Evolutionary conservation across 2,888 invertebrate species (phyloP).

Genomic region (Lagria hirta): DNA sequence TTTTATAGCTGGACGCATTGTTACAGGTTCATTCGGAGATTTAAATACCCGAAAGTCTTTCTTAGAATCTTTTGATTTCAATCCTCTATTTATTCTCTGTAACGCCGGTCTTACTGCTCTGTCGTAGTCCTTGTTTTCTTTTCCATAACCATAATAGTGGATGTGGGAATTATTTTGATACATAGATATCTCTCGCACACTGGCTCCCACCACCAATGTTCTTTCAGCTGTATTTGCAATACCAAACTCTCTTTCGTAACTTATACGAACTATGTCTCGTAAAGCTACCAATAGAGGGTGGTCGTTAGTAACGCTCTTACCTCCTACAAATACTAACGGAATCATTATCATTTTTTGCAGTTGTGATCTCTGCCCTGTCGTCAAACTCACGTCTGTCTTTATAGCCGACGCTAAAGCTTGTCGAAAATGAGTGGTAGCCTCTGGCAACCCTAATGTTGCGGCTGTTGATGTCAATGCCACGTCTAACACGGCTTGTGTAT

Average conservation of each 20-base stretch:
- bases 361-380: slow-evolving; percentile 2
- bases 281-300: not conserved
- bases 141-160: slow-evolving; percentile 8
- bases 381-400: not conserved
- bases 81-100: too few species aligned
- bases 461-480: too few species aligned
- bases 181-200: slow-evolving; percentile 1
- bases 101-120: slow-evolving; percentile 7
- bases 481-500: too few species aligned
- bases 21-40: too few species aligned
- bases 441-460: not conserved
- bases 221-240: too few species aligned
- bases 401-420: not conserved
- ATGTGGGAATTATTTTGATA: slow-evolving; percentile 8
- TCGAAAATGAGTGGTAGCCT: too few species aligned
- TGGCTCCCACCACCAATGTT: too few species aligned
- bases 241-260: too few species aligned
- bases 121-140: slow-evolving; percentile 9
- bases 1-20: too few species aligned
- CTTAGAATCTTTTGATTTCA: too few species aligned
- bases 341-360: not conserved
- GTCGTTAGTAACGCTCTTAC: slow-evolving; percentile 1
- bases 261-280: not conserved
- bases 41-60: too few species aligned
- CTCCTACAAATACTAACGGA: slow-evolving; percentile 5